Evolutionary conservation across 2,888 invertebrate genomes (phyloP), one percentile per base, ranked within the genome.

Genomic region (Xylota segnis): DNA sequence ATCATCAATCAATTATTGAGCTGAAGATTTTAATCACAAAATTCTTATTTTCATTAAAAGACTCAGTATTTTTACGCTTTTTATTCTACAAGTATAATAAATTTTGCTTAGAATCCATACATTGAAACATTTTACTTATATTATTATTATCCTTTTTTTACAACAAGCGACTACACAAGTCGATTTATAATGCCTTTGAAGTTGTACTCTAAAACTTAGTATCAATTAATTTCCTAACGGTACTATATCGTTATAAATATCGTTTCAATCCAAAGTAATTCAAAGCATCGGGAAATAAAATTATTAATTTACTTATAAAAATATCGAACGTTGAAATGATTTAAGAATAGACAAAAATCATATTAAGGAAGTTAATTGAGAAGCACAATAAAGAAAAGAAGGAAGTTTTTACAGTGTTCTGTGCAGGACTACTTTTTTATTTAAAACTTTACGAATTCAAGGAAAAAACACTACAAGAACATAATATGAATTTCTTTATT

Each of bases 251-350:
- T 52, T 70, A 18, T 6, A 54, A 12, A 32, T 5, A 34, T 52
- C 23, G 23, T 23, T n/a, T 23, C 23, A 23, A 23, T 23, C 23
- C 23, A 68, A 14, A 12, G 0, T 2, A 9, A 58, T 52, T 14
- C 10, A 14, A 18, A 78, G 78, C 78, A 78, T 71, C 78, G 78
- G 78, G 78, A 78, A 78, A 56, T 65, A 58, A 47, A 56, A 56
- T 47, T 61, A 61, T 37, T 32, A 71, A 71, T 43, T 45, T 66
- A 34, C 34, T 61, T 61, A 45, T 61, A 78, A 43, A 63, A 77
- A 56, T 43, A 16, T 70, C 61, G 70, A 72, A 56, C 18, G 40
- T 58, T 72, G 18, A 65, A 16, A 54, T 23, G 14, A 18, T 63
- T 50, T 45, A 50, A 50, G n/a, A 23, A 54, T 14, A 34, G 23